Evolutionary conservation across 2,888 invertebrate genomes (phyloP).

Genomic region (Craniophora ligustri): DNA sequence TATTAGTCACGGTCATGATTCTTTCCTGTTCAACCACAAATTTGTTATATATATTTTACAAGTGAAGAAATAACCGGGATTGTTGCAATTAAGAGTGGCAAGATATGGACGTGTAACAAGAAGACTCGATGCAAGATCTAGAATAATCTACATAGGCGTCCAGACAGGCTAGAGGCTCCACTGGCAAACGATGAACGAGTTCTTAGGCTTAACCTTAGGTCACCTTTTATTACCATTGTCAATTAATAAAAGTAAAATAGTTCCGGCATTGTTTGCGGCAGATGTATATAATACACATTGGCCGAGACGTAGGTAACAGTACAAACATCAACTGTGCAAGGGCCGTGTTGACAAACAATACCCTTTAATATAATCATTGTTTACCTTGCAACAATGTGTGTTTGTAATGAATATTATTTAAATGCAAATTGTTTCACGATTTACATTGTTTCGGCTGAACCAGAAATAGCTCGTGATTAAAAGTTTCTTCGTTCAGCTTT

Average conservation of each 20-base stretch:
- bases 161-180: too few relatives aligned
- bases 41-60: too few relatives aligned
- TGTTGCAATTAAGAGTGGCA: too few relatives aligned
- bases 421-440: slow-evolving; percentile 70
- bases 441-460: slow-evolving; percentile 66
- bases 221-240: slow-evolving; percentile 3
- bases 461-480: slow-evolving; percentile 54
- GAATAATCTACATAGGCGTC: too few relatives aligned
- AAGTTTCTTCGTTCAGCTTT: slow-evolving; percentile 35
- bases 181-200: slow-evolving; percentile 21
- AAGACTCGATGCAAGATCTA: too few relatives aligned
- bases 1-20: slow-evolving; percentile 5
- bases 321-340: slow-evolving; percentile 65
- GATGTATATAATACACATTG: slow-evolving; percentile 49
- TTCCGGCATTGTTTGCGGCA: slow-evolving; percentile 41
- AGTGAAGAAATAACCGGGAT: too few relatives aligned
- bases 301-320: slow-evolving; percentile 46
- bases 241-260: slow-evolving; percentile 43
- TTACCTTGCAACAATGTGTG: slow-evolving; percentile 74
- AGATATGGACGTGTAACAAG: too few relatives aligned
- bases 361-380: slow-evolving; percentile 78
- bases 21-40: too few relatives aligned
- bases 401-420: slow-evolving; percentile 73
- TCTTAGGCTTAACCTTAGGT: too few relatives aligned
- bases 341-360: slow-evolving; percentile 81